phyloP scores from a whole-genome alignment of 1,140 invertebrate species.

The Hyles vespertilio region DNA sequence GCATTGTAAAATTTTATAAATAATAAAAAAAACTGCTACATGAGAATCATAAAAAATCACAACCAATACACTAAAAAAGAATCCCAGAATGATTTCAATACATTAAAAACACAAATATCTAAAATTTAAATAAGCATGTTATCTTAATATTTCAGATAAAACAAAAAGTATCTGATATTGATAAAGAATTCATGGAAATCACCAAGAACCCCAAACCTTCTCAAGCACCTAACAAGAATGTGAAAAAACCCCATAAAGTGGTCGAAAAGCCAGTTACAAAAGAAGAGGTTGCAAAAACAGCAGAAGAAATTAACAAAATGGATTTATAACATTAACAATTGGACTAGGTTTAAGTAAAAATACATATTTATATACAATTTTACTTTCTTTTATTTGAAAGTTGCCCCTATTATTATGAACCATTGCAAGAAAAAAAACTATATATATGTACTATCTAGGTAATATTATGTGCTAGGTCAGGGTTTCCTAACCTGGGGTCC shows the following conservation, averaged over 20 bases:
- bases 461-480: no score
- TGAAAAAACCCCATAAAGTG: constrained; percentile 9
- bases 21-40: no score
- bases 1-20: no score
- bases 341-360: constrained; percentile 5
- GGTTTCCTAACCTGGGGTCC: no score
- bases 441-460: no score
- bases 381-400: background rate
- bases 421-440: no score
- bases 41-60: no score
- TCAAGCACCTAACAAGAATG: background rate
- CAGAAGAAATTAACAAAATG: constrained; percentile 57
- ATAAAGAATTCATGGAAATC: constrained; percentile 58
- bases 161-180: constrained; percentile 62
- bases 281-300: constrained; percentile 51
- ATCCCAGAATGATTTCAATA: no score
- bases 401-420: background rate
- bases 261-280: constrained; percentile 45
- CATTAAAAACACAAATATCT: no score
- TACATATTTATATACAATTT: background rate
- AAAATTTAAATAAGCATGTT: background rate
- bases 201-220: constrained; percentile 41
- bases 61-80: no score
- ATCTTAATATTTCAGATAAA: constrained; percentile 48
- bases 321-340: constrained; percentile 41